Base-by-base conservation (phyloP, 64 coral and sea anemone genomes). In the Orbicella faveolata region DNA sequence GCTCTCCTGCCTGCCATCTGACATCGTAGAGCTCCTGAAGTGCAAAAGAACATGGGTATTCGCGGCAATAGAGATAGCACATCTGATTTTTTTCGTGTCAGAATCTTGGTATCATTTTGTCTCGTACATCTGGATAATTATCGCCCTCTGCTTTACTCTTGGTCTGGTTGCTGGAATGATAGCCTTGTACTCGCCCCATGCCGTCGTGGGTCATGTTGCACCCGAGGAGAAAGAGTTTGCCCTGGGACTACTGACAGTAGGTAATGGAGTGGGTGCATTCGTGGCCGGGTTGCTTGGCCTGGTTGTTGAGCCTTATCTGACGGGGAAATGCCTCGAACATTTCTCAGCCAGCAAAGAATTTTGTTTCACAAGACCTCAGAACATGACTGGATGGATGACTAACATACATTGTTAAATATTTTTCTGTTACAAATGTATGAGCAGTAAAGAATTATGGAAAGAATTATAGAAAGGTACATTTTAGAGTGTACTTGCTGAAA, bases 31-130 rank as follows among this genome's bases (percentile, higher is more conserved):
- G 6, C 81, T 83, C 59, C 65, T 96, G 1, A 90, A 88, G 30
- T 94, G 83, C 25, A 41, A 57, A 34, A 92, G 73, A 36, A 96
- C 91, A 7, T 96, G 95, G 95, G 59, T 96, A n/a, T 96, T 96
- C 66, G 10, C 82, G 72, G 37, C 18, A 7, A 2, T 85, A 17
- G 63, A 85, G 51, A 52, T 66, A 16, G 36, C 64, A 15, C 95
- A 93, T 41, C 92, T 96, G 11, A 36, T 83, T 6, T 63, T 96
- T 11, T 90, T 96, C 61, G 9, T 80, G 21, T 91, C 75, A 0
- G 92, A 96, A 65, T 90, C 95, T 6, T 93, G 83, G 61, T 96
- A 94, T 48, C 95, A 96, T 84, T 96, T 94, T 41, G 34, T 96
- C 14, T 61, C 77, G 4, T 84, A 73, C 17, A 88, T 96, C 17